These are phyloP conservation scores for Hetaerina americana DNA, from an alignment of 1,140 invertebrate genomes.

Conservation along the genomic window DNA sequence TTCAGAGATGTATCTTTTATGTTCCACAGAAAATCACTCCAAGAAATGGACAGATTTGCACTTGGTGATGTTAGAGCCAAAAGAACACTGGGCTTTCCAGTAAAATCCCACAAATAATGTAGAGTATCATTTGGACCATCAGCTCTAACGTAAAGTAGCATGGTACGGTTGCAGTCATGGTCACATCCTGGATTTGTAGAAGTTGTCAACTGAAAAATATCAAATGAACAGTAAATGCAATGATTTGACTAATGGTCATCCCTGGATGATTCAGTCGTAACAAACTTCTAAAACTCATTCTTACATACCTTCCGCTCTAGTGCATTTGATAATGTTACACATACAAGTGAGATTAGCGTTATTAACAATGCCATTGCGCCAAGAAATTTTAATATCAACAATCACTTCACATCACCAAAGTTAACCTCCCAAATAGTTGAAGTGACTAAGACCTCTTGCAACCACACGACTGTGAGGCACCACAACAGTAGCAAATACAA, in stretches of 20 bases:
- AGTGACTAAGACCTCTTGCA: no score
- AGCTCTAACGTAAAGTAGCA: conserved; percentile 34
- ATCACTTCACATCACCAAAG: no score
- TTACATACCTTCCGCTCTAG: no score
- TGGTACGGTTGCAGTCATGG: conserved; percentile 20
- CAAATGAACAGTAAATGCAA: no score
- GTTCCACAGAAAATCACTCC: conserved; percentile 23
- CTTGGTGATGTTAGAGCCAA: conserved; percentile 31
- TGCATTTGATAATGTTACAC: no score
- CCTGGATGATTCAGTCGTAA: not conserved
- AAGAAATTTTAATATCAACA: no score
- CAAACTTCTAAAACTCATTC: no score
- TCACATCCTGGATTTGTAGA: conserved; percentile 26
- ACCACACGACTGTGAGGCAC: no score
- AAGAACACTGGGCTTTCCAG: conserved; percentile 35
- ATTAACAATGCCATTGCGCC: no score
- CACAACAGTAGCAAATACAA: no score
- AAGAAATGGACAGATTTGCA: conserved; percentile 31
- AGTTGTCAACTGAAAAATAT: conserved; percentile 24
- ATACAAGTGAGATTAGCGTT: no score
- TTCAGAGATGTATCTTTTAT: conserved; percentile 24
- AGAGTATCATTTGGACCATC: conserved; percentile 36
- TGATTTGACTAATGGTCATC: not conserved
- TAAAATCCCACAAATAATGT: conserved; percentile 47
- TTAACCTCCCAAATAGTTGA: no score